Evolutionary conservation across 2,888 invertebrate species (phyloP).

Genomic region (Electrophaes corylata): DNA sequence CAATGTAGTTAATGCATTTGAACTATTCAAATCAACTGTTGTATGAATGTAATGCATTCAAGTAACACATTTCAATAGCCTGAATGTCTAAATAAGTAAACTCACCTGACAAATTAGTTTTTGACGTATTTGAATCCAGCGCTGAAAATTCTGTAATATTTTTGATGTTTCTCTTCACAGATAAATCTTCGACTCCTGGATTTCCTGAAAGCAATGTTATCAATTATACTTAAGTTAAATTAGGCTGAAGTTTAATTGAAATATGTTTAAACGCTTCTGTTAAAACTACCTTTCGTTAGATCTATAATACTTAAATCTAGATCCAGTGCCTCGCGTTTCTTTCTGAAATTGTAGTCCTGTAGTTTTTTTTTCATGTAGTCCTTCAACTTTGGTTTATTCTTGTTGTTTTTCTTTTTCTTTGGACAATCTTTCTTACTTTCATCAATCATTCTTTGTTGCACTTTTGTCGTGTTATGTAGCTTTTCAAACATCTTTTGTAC

Average conservation of each 20-base stretch:
- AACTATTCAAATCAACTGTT: too few relatives aligned
- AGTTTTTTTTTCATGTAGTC: not conserved
- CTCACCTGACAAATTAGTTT: not conserved
- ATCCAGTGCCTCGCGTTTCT: slow-evolving; percentile 15
- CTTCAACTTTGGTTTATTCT: not conserved
- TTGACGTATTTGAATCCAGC: not conserved
- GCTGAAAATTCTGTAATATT: not conserved
- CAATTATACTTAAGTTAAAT: not conserved
- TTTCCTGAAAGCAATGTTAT: not conserved
- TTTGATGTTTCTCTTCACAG: not conserved
- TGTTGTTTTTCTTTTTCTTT: slow-evolving; percentile 12
- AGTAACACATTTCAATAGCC: not conserved
- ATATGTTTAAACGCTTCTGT: not conserved
- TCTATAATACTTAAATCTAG: slow-evolving; percentile 11
- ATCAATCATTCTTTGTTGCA: slow-evolving; percentile 16
- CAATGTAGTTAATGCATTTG: not conserved
- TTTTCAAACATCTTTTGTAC: slow-evolving; percentile 48
- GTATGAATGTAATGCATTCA: too few relatives aligned
- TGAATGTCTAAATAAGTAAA: not conserved
- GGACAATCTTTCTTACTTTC: slow-evolving; percentile 14
- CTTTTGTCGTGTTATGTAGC: slow-evolving; percentile 12
- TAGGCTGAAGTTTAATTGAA: not conserved
- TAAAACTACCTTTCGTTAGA: slow-evolving; percentile 2
- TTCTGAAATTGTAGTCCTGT: not conserved
- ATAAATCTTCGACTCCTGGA: not conserved